Base-by-base conservation (phyloP, 2,113 vertebrate genomes). In the Tupaia tana region DNA sequence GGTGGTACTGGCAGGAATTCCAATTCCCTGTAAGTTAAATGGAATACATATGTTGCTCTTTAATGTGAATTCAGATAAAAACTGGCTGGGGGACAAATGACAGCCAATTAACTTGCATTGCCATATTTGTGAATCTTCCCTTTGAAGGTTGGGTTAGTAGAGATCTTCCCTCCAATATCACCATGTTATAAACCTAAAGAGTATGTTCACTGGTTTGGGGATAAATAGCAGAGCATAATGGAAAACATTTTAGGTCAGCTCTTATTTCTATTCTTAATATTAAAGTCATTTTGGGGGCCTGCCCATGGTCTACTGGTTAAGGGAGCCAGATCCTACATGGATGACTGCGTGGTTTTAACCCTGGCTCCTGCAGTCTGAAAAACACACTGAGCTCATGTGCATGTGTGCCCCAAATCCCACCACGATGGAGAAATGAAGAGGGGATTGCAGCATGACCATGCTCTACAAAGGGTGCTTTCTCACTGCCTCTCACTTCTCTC, bases 41-140 rank as follows among this genome's bases (percentile, higher is more conserved):
- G 74, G 93, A 87, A 93, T 63, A 77, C 79, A 74, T 86, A 90
- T 59, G 80, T 64, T 25, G 43, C 31, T 79, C 27, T 83, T 95
- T 59, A 58, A 90, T 58, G 85, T 88, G 74, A 87, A 91, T 82
- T 73, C 81, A 91, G 89, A 74, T 82, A 75, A 81, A 92, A 82
- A 29, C 89, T 75, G 83, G 52, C 27, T 25, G 25, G 89, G 80
- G 70, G 87, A 52, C 25, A 82, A 96, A 78, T 70, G 71, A 78
- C 80, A 80, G 66, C 52, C 71, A 63, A 77, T 27, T 67, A 56
- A 59, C 66, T 66, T 29, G 58, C 31, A 15, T 73, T 61, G 79
- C 56, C 27, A 8, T 73, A 3, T 31, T 9, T 75, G 74, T 24
- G 86, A 75, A 25, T 74, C 69, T 97, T 79, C 43, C 66, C 70